phyloP scores from a whole-genome alignment of 2,888 invertebrate species.

The Agrotis ipsilon region DNA sequence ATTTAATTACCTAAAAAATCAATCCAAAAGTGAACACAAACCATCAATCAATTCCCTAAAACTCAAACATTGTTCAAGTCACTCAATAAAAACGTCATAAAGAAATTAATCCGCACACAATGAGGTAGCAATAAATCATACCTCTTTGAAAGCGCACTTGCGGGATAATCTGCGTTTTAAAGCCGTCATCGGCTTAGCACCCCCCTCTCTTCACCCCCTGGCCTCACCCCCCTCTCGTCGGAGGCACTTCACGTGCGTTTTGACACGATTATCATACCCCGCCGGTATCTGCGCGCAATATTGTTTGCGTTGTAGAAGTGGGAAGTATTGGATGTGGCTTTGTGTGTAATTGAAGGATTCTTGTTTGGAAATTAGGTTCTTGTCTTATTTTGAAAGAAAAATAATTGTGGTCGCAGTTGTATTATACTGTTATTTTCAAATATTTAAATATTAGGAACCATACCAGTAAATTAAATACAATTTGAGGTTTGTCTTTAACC shows the following conservation, averaged over 20 bases:
- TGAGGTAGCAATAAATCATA: constrained; percentile 82
- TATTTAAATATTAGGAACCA: too few species aligned
- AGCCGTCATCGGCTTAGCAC: constrained; percentile 87
- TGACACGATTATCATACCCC: constrained; percentile 91
- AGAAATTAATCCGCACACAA: constrained; percentile 67
- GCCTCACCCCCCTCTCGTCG: constrained; percentile 59
- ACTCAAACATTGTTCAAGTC: constrained; percentile 12
- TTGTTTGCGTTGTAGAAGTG: constrained; percentile 77
- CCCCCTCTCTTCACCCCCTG: constrained; percentile 50
- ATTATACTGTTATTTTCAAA: too few species aligned
- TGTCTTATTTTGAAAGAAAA: too few species aligned
- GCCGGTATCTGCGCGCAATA: constrained; percentile 89
- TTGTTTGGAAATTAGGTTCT: too few species aligned
- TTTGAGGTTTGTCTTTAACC: too few species aligned
- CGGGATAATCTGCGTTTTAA: constrained; percentile 89
- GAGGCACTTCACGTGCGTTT: constrained; percentile 90
- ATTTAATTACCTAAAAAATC: constrained; percentile 1
- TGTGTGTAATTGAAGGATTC: too few species aligned
- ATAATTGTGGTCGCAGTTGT: too few species aligned
- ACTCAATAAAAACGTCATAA: constrained; percentile 48
- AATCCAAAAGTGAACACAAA: not conserved
- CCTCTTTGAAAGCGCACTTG: constrained; percentile 83
- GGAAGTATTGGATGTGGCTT: constrained; percentile 68
- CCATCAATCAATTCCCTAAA: constrained; percentile 28
- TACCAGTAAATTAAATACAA: too few species aligned